Conservation (phyloP, 2,888 invertebrate genomes). For the Dusona sp. region DNA sequence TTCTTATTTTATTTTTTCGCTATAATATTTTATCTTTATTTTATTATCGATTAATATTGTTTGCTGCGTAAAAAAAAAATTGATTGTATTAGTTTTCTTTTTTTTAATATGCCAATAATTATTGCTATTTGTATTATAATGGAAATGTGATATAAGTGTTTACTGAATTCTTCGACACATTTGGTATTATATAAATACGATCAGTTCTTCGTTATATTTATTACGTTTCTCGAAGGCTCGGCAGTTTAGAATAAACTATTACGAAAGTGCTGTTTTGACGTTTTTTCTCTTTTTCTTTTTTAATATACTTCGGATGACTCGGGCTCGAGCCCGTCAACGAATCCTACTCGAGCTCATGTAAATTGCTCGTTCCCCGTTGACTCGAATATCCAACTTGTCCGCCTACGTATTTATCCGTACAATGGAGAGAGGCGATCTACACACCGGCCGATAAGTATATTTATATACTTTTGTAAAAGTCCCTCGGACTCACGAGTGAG, state of each 20-base stretch:
- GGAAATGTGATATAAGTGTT: background rate
- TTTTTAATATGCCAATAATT: background rate
- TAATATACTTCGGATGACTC: constrained; percentile 48
- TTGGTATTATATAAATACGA: constrained; percentile 2
- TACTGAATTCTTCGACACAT: background rate
- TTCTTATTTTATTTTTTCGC: background rate
- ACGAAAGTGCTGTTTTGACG: constrained; percentile 43
- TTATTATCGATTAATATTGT: background rate
- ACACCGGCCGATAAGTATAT: constrained; percentile 44
- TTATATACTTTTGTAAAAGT: constrained; percentile 50
- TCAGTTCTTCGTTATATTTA: constrained; percentile 9
- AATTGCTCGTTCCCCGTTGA: constrained; percentile 66
- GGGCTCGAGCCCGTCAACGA: constrained; percentile 36
- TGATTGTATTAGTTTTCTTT: no score
- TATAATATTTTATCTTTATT: background rate
- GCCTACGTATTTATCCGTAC: constrained; percentile 62
- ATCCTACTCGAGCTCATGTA: constrained; percentile 57
- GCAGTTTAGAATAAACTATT: constrained; percentile 29
- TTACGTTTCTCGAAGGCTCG: background rate
- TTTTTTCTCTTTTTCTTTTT: constrained; percentile 1
- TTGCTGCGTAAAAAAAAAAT: background rate
- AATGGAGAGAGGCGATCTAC: constrained; percentile 34
- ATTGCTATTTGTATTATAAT: background rate
- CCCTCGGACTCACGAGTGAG: constrained; percentile 38
- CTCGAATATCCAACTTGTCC: constrained; percentile 67